Conservation (phyloP, 2,113 vertebrate genomes). For the Megalops atlanticus region DNA sequence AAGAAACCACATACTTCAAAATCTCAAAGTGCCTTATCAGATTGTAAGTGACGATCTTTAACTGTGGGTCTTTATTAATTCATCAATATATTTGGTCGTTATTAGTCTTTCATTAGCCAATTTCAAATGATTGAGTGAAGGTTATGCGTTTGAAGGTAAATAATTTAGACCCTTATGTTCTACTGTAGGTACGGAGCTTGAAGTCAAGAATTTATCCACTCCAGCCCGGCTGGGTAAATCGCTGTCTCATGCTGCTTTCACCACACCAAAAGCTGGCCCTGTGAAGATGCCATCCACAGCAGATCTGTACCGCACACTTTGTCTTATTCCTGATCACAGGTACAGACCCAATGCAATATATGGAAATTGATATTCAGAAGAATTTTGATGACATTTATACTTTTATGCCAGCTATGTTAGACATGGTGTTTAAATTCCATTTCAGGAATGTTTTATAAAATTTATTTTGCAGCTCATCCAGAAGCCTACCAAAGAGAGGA, state of each 20-base stretch:
- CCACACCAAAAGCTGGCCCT: conserved; percentile 65
- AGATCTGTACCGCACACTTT: conserved; percentile 72
- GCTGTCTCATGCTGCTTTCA: conserved; percentile 47
- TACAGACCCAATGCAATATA: conserved; percentile 48
- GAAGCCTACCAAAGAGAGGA: conserved; percentile 51
- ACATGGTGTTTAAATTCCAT: background rate
- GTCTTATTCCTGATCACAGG: conserved; percentile 73
- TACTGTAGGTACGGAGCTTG: conserved; percentile 65
- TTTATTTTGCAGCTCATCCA: conserved; percentile 38
- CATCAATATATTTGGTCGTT: background rate
- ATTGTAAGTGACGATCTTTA: conserved; percentile 73
- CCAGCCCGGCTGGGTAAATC: conserved; percentile 50
- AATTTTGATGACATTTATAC: background rate
- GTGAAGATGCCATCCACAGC: conserved; percentile 66
- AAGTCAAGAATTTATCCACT: conserved; percentile 53
- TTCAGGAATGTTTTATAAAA: background rate
- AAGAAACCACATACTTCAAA: conserved; percentile 78
- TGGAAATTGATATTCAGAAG: background rate
- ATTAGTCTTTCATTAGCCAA: background rate
- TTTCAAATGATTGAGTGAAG: too few relatives aligned
- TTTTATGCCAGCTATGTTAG: background rate
- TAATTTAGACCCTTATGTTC: background rate
- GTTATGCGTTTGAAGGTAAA: background rate
- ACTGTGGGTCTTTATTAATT: background rate
- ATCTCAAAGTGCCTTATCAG: conserved; percentile 80